Evolutionary conservation across 2,113 vertebrate species (phyloP).

Genomic region (Formicarius rufipectus): DNA sequence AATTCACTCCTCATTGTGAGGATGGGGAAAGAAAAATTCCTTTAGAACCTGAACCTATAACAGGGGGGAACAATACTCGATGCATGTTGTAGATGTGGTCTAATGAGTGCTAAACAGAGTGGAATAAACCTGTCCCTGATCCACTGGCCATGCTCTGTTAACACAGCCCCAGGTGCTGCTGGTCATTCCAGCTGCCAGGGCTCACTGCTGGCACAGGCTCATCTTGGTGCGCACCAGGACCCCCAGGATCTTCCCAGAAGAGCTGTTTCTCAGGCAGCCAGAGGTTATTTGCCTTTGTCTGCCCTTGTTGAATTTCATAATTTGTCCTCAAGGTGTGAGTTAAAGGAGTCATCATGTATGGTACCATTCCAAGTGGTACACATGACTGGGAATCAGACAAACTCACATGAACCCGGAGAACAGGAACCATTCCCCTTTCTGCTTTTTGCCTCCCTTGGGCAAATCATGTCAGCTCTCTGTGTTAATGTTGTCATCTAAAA

Average conservation of each 20-base stretch:
- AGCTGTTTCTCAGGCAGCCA: not conserved
- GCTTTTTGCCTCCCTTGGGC: not conserved
- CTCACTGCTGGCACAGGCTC: not conserved
- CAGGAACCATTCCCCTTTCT: not conserved
- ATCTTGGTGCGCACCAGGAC: fast-evolving
- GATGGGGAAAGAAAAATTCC: too few relatives aligned
- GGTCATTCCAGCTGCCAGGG: not conserved
- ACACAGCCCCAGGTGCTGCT: not conserved
- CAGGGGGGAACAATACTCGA: not conserved
- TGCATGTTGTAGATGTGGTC: not conserved
- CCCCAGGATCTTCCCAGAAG: not conserved
- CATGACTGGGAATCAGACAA: not conserved
- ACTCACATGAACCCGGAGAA: not conserved
- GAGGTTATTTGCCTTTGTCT: not conserved
- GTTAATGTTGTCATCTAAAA: not conserved
- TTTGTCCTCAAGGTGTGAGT: not conserved
- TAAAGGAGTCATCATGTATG: not conserved
- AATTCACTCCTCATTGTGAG: too few relatives aligned
- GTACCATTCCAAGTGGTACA: not conserved
- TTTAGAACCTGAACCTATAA: too few relatives aligned
- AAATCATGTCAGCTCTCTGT: not conserved
- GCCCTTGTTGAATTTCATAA: not conserved
- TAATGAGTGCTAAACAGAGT: not conserved
- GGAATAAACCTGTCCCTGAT: not conserved
- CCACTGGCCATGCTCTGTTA: not conserved